These are phyloP conservation scores for Pseudotriccus pelzelni DNA, from an alignment of 2,797 vertebrate species.

Conservation along the genomic window DNA sequence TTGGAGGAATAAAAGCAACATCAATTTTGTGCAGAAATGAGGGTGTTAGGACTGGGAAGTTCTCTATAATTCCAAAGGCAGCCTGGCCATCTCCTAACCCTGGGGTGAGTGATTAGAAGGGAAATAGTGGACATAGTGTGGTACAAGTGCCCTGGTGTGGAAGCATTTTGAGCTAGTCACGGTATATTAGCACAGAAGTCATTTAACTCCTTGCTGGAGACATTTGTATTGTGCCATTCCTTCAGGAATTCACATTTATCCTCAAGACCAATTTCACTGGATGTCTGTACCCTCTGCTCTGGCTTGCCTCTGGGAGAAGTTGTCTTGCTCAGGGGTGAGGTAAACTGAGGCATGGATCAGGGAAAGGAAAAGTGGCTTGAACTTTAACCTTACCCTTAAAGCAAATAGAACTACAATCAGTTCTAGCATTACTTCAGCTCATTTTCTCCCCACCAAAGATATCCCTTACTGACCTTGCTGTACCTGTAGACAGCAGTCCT, in stretches of 20 bases:
- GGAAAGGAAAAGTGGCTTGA: not conserved
- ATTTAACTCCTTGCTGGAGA: not conserved
- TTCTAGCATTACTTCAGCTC: not conserved
- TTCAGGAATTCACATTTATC: not conserved
- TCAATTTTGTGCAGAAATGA: conserved; percentile 84
- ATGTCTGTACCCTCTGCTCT: not conserved
- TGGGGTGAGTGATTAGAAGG: conserved; percentile 74
- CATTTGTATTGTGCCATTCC: not conserved
- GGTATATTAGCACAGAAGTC: not conserved
- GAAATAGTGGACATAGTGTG: not conserved
- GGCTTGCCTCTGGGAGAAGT: not conserved
- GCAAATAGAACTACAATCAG: not conserved
- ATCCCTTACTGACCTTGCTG: not conserved
- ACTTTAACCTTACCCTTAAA: not conserved
- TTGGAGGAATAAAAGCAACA: conserved; percentile 84
- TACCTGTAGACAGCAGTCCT: not conserved
- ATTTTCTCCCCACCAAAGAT: not conserved
- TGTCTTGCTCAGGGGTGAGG: not conserved
- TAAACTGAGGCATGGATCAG: not conserved
- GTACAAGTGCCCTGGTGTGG: not conserved
- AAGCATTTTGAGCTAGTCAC: not conserved
- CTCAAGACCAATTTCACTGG: accelerated
- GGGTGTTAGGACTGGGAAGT: conserved; percentile 83
- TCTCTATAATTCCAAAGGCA: conserved; percentile 85
- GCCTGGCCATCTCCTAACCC: conserved; percentile 83